Evolutionary conservation across 1,140 invertebrate genomes (phyloP), one percentile per base, ranked within the genome.

Genomic region (Thalassaphorura encarpata): DNA sequence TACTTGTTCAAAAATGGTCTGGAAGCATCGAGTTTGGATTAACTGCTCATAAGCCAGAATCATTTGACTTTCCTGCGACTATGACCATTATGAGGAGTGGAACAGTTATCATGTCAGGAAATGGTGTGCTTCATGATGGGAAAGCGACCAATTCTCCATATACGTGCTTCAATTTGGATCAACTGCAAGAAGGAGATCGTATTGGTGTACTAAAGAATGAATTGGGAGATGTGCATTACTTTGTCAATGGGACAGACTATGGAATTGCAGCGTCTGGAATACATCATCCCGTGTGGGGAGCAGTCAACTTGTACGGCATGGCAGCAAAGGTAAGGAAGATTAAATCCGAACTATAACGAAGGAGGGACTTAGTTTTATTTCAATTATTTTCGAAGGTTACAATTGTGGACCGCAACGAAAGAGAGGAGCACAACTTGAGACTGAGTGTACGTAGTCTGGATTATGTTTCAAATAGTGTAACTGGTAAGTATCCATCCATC

Each of bases 1-100:
- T 83, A 61, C 73, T 97, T 45, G 86, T 94, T 19, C 85, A 88
- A 67, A 93, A 93, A 70, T 94, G 89, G 89, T 89, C 86, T 11
- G 89, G 89, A 0, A 89, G 86, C 63, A 90, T 94, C 66, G 89
- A 94, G 76, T 89, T 96, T 53, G 92, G 93, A 16, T 85, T 96
- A 11, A 96, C 91, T 0, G 90, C 87, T 31, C 92, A 96, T 67
- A 90, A 91, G 74, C 91, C 93, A 21, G 80, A 81, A 3, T 80
- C 81, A 0, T 75, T 97, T 53, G 84, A 93, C 43, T 95, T 95
- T 72, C 93, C 92, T 24, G 89, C 89, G 1, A 97, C 93, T 15
- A 95, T 97, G 91, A 97, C 92, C 1, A 95, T 96, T 71, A 87
- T 97, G 83, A 79, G 89, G 54, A 87, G 85, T 16, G 91, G 92